phyloP scores from a whole-genome alignment of 2,113 vertebrate species.

The Triplophysa rosa region DNA sequence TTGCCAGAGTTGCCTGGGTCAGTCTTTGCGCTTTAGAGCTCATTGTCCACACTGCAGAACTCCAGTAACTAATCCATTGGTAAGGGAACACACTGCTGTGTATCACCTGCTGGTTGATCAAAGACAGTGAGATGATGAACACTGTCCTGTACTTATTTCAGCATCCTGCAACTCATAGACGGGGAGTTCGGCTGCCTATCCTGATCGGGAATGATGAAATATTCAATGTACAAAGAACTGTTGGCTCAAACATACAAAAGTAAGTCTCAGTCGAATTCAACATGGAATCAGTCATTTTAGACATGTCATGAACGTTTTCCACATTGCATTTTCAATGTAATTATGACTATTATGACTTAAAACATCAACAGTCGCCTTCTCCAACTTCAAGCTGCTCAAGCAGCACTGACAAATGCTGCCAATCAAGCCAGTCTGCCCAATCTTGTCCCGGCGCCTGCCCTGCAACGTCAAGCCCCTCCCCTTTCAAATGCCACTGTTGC shows the following conservation, averaged over 20 bases:
- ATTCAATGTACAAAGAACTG: neutral
- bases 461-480: neutral
- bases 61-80: conserved; percentile 70
- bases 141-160: neutral
- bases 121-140: neutral
- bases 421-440: neutral
- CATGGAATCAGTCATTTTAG: neutral
- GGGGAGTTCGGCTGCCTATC: neutral
- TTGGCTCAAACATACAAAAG: conserved; percentile 4
- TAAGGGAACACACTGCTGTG: conserved; percentile 42
- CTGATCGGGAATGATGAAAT: neutral
- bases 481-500: neutral
- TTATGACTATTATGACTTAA: too few species aligned
- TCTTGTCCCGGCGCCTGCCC: neutral
- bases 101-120: neutral
- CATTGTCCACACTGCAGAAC: conserved; percentile 78
- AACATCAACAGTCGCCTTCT: neutral
- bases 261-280: conserved; percentile 10
- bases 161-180: neutral
- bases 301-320: too few species aligned
- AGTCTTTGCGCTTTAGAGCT: neutral
- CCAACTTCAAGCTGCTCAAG: neutral
- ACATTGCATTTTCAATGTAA: neutral
- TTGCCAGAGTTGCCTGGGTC: conserved; percentile 43
- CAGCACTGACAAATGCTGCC: neutral